phyloP scores from a whole-genome alignment of 1,140 invertebrate genomes.

The Pseudomyrmex gracilis region DNA sequence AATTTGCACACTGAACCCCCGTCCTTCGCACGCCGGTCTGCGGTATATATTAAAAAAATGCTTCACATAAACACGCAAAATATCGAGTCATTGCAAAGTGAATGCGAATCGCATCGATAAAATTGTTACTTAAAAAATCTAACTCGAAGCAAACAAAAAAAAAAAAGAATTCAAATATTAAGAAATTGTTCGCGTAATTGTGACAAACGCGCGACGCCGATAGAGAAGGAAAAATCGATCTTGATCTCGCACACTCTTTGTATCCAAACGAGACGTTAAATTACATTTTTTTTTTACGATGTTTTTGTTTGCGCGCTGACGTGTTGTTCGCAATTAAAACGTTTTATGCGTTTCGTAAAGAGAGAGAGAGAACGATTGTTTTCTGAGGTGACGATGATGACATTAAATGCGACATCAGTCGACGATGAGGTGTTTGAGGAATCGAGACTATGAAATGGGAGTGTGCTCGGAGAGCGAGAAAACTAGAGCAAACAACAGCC shows the following conservation, averaged over 20 bases:
- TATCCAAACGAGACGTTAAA: neutral
- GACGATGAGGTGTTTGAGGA: constrained; percentile 65
- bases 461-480: constrained; percentile 76
- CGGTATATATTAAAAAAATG: constrained; percentile 71
- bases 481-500: constrained; percentile 84
- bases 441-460: constrained; percentile 76
- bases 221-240: too few relatives aligned
- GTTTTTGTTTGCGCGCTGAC: neutral
- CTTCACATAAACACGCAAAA: constrained; percentile 1
- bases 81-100: neutral
- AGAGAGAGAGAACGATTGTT: neutral
- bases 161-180: too few relatives aligned
- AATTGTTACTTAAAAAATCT: neutral
- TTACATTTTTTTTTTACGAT: neutral
- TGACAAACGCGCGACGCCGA: too few relatives aligned
- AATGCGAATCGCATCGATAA: neutral
- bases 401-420: constrained; percentile 4
- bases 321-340: constrained; percentile 1
- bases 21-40: constrained; percentile 90
- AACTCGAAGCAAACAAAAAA: neutral
- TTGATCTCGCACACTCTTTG: too few relatives aligned
- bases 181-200: too few relatives aligned
- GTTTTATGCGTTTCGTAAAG: neutral
- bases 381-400: constrained; percentile 3
- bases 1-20: constrained; percentile 95